Percentiles rank a stretch among this genome's conserved stretches.
Evolutionary conservation across 2,888 invertebrate species (phyloP).

Genomic region (Ormyrus rosae): DNA sequence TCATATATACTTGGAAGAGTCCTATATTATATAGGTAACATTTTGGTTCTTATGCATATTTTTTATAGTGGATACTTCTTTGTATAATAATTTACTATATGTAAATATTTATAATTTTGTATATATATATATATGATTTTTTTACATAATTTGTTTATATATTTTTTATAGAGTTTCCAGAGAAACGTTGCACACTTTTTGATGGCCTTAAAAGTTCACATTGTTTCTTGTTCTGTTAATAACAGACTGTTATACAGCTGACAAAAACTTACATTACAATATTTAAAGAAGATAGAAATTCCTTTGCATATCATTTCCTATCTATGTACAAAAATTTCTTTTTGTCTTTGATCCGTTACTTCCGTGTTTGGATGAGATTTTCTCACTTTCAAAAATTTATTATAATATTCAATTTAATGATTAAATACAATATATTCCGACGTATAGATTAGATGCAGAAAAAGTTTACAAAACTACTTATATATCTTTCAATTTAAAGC

Average conservation of each 20-base stretch:
- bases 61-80: slow-evolving; percentile 38
- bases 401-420: not conserved
- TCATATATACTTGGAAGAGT: slow-evolving; percentile 49
- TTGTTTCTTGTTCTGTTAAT: slow-evolving; percentile 11
- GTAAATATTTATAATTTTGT: slow-evolving; percentile 29
- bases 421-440: not conserved
- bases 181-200: slow-evolving; percentile 40
- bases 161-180: slow-evolving; percentile 39
- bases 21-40: slow-evolving; percentile 51
- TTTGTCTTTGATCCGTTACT: slow-evolving; percentile 16
- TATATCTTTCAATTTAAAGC: slow-evolving; percentile 16
- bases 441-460: slow-evolving; percentile 6
- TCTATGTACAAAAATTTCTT: slow-evolving; percentile 46
- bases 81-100: slow-evolving; percentile 41
- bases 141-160: slow-evolving; percentile 48
- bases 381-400: slow-evolving; percentile 23
- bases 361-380: slow-evolving; percentile 42
- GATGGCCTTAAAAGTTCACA: slow-evolving; percentile 24
- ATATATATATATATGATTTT: slow-evolving; percentile 19
- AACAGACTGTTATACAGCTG: slow-evolving; percentile 45
- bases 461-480: slow-evolving; percentile 39
- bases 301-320: slow-evolving; percentile 35
- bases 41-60: slow-evolving; percentile 45
- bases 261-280: slow-evolving; percentile 49
- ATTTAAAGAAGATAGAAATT: slow-evolving; percentile 45